These are phyloP conservation scores for Hozukius guyotensis DNA, from an alignment of 2,797 vertebrate species.

Conservation along the genomic window DNA sequence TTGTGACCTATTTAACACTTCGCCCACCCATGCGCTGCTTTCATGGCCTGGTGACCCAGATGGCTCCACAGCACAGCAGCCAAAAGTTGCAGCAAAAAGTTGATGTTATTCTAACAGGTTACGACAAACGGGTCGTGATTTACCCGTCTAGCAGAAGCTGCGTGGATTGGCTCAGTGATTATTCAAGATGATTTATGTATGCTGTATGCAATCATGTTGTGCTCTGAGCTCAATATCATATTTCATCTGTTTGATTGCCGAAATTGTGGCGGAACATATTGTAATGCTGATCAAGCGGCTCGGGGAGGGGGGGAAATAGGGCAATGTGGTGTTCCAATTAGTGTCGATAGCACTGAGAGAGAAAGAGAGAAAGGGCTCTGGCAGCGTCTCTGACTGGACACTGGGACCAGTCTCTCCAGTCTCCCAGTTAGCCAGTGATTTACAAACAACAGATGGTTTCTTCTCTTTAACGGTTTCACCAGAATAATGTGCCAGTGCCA, in stretches of 20 bases:
- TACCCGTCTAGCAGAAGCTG: not conserved
- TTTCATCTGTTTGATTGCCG: slow-evolving; percentile 47
- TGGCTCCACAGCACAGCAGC: slow-evolving; percentile 17
- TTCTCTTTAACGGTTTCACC: not conserved
- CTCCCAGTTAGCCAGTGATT: slow-evolving; percentile 6
- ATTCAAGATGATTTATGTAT: slow-evolving; percentile 48
- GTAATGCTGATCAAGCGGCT: slow-evolving; percentile 23
- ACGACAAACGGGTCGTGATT: slow-evolving; percentile 15
- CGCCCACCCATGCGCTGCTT: slow-evolving; percentile 12
- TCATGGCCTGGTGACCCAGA: slow-evolving; percentile 43
- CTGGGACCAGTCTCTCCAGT: slow-evolving; percentile 5
- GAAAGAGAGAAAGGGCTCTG: slow-evolving; percentile 1
- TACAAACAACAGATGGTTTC: slow-evolving; percentile 48
- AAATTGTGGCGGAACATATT: slow-evolving; percentile 34
- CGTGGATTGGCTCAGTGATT: slow-evolving; percentile 46
- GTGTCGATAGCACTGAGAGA: not conserved
- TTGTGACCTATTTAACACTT: slow-evolving; percentile 64
- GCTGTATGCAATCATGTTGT: slow-evolving; percentile 39
- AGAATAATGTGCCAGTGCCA: not conserved
- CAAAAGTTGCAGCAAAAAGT: slow-evolving; percentile 18
- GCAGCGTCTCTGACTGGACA: not conserved
- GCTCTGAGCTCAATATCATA: slow-evolving; percentile 10
- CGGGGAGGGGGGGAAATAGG: not conserved
- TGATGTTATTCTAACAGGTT: not conserved
- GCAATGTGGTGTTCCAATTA: slow-evolving; percentile 25